Evolutionary conservation across 2,888 invertebrate species (phyloP), one percentile per base, ranked within the genome.

Genomic region (Tipula unca): DNA sequence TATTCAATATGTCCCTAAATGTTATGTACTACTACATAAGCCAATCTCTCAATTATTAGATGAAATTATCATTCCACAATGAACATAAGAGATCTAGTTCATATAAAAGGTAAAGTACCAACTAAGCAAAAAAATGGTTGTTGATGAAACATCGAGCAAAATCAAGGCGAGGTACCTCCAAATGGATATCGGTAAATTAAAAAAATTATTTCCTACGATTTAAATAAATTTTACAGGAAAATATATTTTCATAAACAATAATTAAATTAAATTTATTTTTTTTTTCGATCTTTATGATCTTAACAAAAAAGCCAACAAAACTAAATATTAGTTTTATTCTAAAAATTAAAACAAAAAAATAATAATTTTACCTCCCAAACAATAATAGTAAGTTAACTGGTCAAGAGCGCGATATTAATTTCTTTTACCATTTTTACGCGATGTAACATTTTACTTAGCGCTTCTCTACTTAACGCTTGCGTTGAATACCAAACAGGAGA

Each of bases 401-500:
- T 94, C 88, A 96, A 92, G 88, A 96, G 92, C 86, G 96, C 96
- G 87, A 96, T 95, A 89, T 96, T 96, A 88, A 97, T 96, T 92
- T 97, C 96, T 92, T 96, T 96, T 87, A 97, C 96, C 96, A 97
- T 96, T 92, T 96, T 96, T 87, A 98, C 95, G 87, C 98, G 94
- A 90, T 98, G 96, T 87, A 98, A 92, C 97, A 98, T 98, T 92
- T 97, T 97, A 88, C 95, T 94, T 88, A 98, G 93, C 84, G 95
- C 94, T 87, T 96, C 95, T 87, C 94, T 93, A 82, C 95, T 94
- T 32, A 98, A 93, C 83, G 97, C 94, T 91, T 95, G 95, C 85
- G 97, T 97, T 83, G 97, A 97, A 92, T 98, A 98, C 98, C 98
- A 98, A 48, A 98, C 97, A 3, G 98, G 98, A 88, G 97, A 98